Evolutionary conservation across 2,797 vertebrate species (phyloP).

Genomic region (Vespertilio murinus): DNA sequence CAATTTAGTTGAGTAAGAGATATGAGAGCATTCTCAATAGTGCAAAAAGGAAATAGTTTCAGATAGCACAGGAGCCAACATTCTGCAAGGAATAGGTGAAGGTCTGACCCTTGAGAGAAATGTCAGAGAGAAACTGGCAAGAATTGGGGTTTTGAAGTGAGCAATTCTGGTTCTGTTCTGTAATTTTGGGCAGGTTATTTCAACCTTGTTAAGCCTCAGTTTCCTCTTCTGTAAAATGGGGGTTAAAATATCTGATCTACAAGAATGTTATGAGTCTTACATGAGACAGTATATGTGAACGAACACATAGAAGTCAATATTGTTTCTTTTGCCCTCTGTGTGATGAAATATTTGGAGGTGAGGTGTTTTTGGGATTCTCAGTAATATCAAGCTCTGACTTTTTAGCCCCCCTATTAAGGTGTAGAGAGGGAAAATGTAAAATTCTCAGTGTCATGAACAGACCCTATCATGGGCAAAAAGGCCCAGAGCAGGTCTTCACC

Average conservation of each 20-base stretch:
- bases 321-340: neutral
- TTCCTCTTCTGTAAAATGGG: neutral
- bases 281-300: neutral
- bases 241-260: neutral
- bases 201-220: neutral
- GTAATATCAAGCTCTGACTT: neutral
- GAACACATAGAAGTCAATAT: neutral
- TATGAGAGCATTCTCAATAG: neutral
- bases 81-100: neutral
- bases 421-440: neutral
- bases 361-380: constrained; percentile 4
- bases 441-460: neutral
- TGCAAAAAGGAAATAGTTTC: neutral
- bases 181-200: neutral
- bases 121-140: neutral
- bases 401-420: neutral
- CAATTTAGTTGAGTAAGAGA: neutral
- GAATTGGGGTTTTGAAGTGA: neutral
- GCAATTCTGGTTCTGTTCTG: neutral
- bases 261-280: neutral
- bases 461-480: neutral
- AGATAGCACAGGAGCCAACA: neutral
- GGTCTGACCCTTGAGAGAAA: neutral
- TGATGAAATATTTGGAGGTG: neutral
- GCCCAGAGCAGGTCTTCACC: neutral